Evolutionary conservation across 1,140 invertebrate species (phyloP), one percentile per base, ranked within the genome.

Genomic region (Hyposmocoma kahamanoa): DNA sequence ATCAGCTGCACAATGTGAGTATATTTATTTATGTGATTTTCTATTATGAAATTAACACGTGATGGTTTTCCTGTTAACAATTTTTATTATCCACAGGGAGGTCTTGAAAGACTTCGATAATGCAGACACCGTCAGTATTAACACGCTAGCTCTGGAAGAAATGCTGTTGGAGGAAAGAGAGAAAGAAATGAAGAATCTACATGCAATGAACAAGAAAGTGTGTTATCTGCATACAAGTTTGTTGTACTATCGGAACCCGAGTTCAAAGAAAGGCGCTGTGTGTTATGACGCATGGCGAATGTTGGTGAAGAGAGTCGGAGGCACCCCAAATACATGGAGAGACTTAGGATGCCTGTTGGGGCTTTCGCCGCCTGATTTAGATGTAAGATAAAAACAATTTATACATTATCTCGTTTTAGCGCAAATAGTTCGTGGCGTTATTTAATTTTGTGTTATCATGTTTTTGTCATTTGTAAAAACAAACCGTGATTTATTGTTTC

Each of bases 191-290:
- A 56, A 50, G 0, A 68, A 80, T 48, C 63, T 84, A 45, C 67
- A 67, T 47, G 57, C 47, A 17, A 58, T 87, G 46, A 67, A 68
- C 44, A 65, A 74, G 55, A 84, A 80, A 72, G 72, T 77, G 17
- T 60, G 54, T 43, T 71, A 59, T 47, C 60, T 87, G 15, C 84
- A 87, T 47, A 72, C 80, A 28, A 78, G 72, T 53, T 58, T 84
- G 42, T 44, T 87, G 6, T 87, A 84, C 53, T 85, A 86, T 53
- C 70, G 80, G 24, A 78, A 84, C 50, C 45, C 67, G 11, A 75
- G 76, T 26, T 62, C 79, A 3, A 69, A 72, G 41, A 68, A 72
- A 49, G 80, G 82, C 10, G 22, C 59, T 36, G 62, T 62, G 10
- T 82, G 78, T 44, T 81, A 76, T 51, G 69, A 81, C 49, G 67